phyloP scores from a whole-genome alignment of 2,888 invertebrate species.

The Drosophila siamana region DNA sequence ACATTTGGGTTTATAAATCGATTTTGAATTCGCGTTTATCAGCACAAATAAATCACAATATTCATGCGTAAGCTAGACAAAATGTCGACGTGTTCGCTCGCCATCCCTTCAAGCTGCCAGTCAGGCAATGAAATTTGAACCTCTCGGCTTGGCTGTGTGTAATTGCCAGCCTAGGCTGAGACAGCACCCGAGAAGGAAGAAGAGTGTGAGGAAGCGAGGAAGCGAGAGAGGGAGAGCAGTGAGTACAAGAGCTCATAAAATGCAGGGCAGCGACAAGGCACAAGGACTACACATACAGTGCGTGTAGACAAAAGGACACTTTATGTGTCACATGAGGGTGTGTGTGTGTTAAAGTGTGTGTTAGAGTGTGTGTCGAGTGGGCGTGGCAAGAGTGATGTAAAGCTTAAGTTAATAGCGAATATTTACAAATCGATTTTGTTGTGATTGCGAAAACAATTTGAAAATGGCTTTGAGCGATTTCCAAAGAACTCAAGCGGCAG shows the following conservation, averaged over 20 bases:
- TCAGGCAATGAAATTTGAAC: conserved; percentile 45
- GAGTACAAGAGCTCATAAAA: conserved; percentile 39
- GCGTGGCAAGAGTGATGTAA: conserved; percentile 31
- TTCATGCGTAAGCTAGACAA: conserved; percentile 39
- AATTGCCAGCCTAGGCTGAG: conserved; percentile 30
- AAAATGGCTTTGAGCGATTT: conserved; percentile 75
- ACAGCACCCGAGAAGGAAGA: neutral
- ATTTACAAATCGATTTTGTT: conserved; percentile 75
- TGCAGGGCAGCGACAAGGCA: conserved; percentile 38
- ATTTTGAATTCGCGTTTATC: conserved; percentile 64
- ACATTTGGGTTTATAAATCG: conserved; percentile 53
- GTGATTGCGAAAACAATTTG: conserved; percentile 77
- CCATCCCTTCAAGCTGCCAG: conserved; percentile 1
- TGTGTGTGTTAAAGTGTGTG: conserved; percentile 11
- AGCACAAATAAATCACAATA: conserved; percentile 62
- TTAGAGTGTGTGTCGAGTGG: conserved; percentile 15
- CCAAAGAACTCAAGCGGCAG: conserved; percentile 60
- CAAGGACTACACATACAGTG: conserved; percentile 27
- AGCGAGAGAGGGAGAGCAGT: neutral
- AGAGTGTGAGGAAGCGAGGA: neutral
- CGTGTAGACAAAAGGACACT: conserved; percentile 49
- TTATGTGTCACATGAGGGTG: conserved; percentile 27
- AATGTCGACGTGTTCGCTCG: conserved; percentile 20
- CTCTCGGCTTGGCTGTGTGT: conserved; percentile 25
- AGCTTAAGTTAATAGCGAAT: conserved; percentile 63